Evolutionary conservation across 2,113 vertebrate species (phyloP).

Genomic region (Penelope pileata): DNA sequence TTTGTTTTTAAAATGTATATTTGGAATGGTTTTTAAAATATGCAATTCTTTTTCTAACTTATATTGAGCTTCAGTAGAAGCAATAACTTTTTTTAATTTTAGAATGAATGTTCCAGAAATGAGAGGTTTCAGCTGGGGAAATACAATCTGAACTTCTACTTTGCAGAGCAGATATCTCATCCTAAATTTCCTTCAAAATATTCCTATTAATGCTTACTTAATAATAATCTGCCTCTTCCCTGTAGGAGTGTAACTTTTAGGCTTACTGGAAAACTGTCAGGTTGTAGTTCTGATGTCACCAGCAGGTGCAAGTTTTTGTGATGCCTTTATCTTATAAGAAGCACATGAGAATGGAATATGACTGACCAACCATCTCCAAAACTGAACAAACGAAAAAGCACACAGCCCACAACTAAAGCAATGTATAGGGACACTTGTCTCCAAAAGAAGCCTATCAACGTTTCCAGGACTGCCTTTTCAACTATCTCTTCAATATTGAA

Average conservation of each 20-base stretch:
- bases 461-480: constrained; percentile 63
- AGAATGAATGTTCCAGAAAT: constrained; percentile 53
- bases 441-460: constrained; percentile 8
- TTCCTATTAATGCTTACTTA: not conserved
- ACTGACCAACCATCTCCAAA: constrained; percentile 33
- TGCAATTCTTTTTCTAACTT: constrained; percentile 69
- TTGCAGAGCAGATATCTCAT: constrained; percentile 38
- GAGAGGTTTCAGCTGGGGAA: constrained; percentile 32
- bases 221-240: not conserved
- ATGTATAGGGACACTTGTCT: not conserved
- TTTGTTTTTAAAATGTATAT: constrained; percentile 57
- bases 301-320: constrained; percentile 62
- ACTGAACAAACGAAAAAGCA: not conserved
- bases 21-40: constrained; percentile 68
- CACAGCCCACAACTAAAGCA: constrained; percentile 19
- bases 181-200: not conserved
- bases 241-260: constrained; percentile 5
- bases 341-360: constrained; percentile 54
- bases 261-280: constrained; percentile 51
- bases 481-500: not conserved
- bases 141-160: constrained; percentile 16
- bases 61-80: constrained; percentile 54
- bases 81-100: constrained; percentile 58
- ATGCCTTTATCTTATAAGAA: constrained; percentile 62
- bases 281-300: constrained; percentile 54